Evolutionary conservation across 2,113 vertebrate genomes (phyloP).

Genomic region (Verasper variegatus): DNA sequence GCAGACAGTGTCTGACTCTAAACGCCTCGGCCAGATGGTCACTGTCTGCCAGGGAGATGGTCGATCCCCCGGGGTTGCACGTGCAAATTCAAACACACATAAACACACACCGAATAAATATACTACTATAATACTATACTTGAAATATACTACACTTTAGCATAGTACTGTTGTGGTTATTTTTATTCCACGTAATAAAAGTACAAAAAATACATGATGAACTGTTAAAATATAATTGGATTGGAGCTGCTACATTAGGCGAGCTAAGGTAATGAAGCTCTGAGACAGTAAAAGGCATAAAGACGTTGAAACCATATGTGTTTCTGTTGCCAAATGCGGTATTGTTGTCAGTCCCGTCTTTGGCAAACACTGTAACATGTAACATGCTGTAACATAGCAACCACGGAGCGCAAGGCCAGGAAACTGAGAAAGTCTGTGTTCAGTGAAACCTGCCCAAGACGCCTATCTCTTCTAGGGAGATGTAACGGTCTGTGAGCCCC

Average conservation of each 20-base stretch:
- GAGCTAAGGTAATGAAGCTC: background rate
- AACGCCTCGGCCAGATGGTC: conserved; percentile 73
- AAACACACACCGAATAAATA: conserved; percentile 14
- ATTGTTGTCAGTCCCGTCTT: conserved; percentile 41
- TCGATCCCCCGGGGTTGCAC: conserved; percentile 42
- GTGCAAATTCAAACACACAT: conserved; percentile 31
- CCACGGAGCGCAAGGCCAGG: conserved; percentile 39
- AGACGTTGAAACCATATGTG: conserved; percentile 23
- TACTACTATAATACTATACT: background rate
- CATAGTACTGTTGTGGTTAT: background rate
- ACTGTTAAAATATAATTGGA: background rate
- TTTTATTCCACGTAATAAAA: background rate
- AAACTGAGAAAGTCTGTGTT: conserved; percentile 41
- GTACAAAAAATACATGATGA: background rate
- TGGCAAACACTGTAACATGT: conserved; percentile 41
- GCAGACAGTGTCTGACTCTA: conserved; percentile 69
- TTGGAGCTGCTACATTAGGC: background rate
- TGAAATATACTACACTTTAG: background rate
- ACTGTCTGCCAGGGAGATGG: conserved; percentile 65
- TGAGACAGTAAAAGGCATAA: conserved; percentile 1
- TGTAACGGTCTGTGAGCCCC: conserved; percentile 63
- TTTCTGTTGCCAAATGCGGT: conserved; percentile 50
- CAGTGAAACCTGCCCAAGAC: conserved; percentile 51
- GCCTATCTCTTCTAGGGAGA: conserved; percentile 49
- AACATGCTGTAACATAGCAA: conserved; percentile 21